Evolutionary conservation across 2,113 vertebrate species (phyloP).

Genomic region (Benitochromis conjunctus): DNA sequence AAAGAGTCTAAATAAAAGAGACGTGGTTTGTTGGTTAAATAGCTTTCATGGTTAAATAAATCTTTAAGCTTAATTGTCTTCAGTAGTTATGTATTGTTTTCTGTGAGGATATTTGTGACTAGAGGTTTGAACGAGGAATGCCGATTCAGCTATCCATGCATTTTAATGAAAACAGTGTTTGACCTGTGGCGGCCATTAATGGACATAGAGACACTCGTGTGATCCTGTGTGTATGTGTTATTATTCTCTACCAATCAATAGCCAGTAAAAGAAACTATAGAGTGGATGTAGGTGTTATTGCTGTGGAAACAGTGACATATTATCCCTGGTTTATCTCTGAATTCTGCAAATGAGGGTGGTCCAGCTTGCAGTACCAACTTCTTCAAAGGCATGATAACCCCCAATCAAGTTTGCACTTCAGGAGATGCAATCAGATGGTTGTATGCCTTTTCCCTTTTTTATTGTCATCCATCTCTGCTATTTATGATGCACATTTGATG

Average conservation of each 20-base stretch:
- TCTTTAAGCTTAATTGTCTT: not conserved
- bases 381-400: not conserved
- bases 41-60: not conserved
- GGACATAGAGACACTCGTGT: not conserved
- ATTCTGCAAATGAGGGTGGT: not conserved
- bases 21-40: not conserved
- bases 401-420: not conserved
- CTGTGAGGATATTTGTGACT: accelerated
- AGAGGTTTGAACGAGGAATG: not conserved
- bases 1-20: not conserved
- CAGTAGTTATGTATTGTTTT: not conserved
- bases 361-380: not conserved
- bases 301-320: not conserved
- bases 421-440: not conserved
- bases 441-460: not conserved
- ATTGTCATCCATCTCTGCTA: not conserved
- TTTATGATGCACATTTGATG: not conserved
- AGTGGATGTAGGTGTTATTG: not conserved
- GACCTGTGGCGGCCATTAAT: not conserved
- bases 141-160: not conserved
- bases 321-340: not conserved
- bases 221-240: not conserved
- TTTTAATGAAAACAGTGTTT: not conserved
- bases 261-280: not conserved
- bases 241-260: accelerated